Percentiles rank a stretch among this genome's conserved stretches.
These are phyloP conservation scores for Artibeus lituratus DNA, from an alignment of 2,797 vertebrate genomes.

Conservation along the genomic window DNA sequence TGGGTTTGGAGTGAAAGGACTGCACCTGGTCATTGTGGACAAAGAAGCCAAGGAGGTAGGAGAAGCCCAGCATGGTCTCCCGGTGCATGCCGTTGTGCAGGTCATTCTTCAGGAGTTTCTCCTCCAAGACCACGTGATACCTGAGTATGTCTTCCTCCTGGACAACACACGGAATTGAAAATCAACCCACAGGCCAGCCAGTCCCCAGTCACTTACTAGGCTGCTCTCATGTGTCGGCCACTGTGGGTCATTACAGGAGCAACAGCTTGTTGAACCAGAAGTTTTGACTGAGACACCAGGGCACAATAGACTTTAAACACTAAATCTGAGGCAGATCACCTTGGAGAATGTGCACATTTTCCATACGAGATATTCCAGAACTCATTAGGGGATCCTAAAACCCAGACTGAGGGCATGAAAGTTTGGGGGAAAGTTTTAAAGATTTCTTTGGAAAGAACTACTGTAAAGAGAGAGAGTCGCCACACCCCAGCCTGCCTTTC, in stretches of 20 bases:
- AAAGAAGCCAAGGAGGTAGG: constrained; percentile 89
- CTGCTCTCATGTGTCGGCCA: background rate
- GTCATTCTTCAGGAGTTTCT: constrained; percentile 87
- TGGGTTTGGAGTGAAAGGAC: background rate
- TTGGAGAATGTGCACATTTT: background rate
- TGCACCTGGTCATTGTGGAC: constrained; percentile 85
- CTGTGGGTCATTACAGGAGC: background rate
- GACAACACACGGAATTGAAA: background rate
- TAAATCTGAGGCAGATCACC: background rate
- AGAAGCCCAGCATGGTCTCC: constrained; percentile 91
- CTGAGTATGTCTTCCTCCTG: constrained; percentile 88
- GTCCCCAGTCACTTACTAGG: background rate
- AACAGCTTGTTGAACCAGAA: background rate
- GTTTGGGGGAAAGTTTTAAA: background rate
- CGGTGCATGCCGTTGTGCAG: constrained; percentile 89
- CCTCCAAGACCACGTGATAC: constrained; percentile 88
- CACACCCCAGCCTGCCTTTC: background rate
- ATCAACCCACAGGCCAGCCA: background rate
- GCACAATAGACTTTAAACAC: background rate
- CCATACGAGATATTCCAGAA: background rate
- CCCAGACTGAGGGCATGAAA: background rate
- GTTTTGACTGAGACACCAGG: background rate
- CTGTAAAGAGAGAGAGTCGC: background rate
- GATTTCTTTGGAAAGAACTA: background rate
- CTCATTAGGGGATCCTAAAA: background rate